Percentiles rank a stretch among this genome's conserved stretches.
Evolutionary conservation across 23 tunicate genomes (phyloP).

Genomic region (Halocynthia roretzi): DNA sequence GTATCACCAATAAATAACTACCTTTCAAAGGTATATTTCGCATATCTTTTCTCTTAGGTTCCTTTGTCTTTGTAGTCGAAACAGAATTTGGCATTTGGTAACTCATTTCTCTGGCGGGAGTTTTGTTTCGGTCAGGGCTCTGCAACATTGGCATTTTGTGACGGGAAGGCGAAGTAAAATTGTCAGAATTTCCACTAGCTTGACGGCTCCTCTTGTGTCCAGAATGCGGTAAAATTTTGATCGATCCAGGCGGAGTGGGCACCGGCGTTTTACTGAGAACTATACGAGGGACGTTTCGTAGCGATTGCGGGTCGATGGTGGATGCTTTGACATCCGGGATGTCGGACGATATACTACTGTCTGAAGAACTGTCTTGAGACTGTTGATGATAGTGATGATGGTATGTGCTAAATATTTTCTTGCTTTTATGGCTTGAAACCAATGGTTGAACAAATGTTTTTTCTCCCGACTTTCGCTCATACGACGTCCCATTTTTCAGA

Average conservation of each 20-base stretch:
- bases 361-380: not conserved
- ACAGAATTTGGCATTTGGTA: not conserved
- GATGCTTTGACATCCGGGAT: conserved; percentile 1
- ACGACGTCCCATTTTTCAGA: no score
- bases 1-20: not conserved
- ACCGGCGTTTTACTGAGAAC: conserved; percentile 8
- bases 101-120: not conserved
- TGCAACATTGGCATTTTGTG: conserved; percentile 3
- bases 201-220: conserved; percentile 16
- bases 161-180: conserved; percentile 8
- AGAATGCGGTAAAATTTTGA: not conserved
- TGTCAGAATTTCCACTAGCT: conserved; percentile 14
- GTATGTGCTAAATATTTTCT: conserved; percentile 6
- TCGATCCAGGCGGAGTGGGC: not conserved
- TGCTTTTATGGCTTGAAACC: not conserved
- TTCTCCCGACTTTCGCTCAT: not conserved
- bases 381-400: conserved; percentile 15
- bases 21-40: conserved; percentile 25
- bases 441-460: not conserved
- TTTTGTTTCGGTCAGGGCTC: conserved; percentile 1
- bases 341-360: conserved; percentile 4
- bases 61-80: not conserved
- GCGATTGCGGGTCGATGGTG: not conserved
- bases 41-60: not conserved
- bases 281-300: not conserved